Base-by-base conservation (phyloP, 64 coral and sea anemone genomes). In the Dendrophyllia cribrosa region DNA sequence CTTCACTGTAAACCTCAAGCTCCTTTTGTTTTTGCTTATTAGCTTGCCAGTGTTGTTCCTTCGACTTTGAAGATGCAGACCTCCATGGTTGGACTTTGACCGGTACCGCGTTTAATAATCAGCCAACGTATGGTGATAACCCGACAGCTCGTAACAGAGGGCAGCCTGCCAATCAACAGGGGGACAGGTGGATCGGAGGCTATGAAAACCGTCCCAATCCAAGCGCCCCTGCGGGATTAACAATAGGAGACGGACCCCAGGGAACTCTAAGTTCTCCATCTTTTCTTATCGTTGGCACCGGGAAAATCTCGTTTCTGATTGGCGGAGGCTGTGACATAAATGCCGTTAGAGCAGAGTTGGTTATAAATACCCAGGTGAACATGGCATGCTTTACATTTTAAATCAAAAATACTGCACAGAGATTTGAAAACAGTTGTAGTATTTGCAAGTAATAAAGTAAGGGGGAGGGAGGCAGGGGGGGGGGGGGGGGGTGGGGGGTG, bases 91-190 rank as follows among this genome's bases (percentile, higher is more conserved):
- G 85, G 85, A 87, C 47, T 4, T 52, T 25, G 14, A 87, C 66
- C 12, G 85, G 85, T 4, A 87, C 85, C 1, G 85, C 47, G 6
- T 87, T 87, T 23, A 74, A 87, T 45, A 87, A 72, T 48, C 85
- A 87, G 21, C 85, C 85, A 52, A 87, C 66, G 12, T 87, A 87
- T n/a, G 85, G 85, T 49, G 85, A 87, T 23, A 87, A 87, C 70
- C 26, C 85, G 4, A 70, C 7, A 7, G 3, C 6, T 23, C 67
- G 85, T 4, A 87, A 87, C 21, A 47, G 85, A 14, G 53, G 53
- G 5, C 52, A 87, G 49, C 34, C 65, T 3, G 64, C 85, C 1
- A 47, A 87, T 9, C 65, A 72, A 16, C 65, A 87, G 14, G 85
- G 85, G 26, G 4, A 87, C 70, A 73, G 70, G 65, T 87, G 85